Evolutionary conservation across 1,140 invertebrate genomes (phyloP).

Genomic region (Bombus balteatus): DNA sequence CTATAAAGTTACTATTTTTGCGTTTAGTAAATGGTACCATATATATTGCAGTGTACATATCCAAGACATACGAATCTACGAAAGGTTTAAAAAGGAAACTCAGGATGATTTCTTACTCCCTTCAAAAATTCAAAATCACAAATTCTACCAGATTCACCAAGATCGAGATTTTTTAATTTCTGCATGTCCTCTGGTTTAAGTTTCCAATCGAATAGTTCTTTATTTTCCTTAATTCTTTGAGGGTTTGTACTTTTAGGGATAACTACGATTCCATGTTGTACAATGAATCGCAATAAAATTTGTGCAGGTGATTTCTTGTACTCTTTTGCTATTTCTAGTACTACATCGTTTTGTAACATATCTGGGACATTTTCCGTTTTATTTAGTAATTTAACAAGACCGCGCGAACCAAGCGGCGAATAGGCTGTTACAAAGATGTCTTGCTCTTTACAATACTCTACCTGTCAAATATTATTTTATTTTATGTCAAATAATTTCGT

Average conservation of each 20-base stretch:
- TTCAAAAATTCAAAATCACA: constrained; percentile 86
- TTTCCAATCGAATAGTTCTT: constrained; percentile 81
- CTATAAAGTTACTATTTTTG: background rate
- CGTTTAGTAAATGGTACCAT: background rate
- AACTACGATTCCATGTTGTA: constrained; percentile 84
- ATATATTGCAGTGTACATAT: background rate
- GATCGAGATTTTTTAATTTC: constrained; percentile 81
- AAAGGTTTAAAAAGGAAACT: constrained; percentile 75
- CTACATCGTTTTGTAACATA: constrained; percentile 86
- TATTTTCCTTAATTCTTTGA: constrained; percentile 84
- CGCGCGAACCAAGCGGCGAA: constrained; percentile 86
- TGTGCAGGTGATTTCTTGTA: constrained; percentile 85
- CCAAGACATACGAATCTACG: background rate
- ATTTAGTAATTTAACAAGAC: constrained; percentile 81
- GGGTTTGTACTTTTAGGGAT: constrained; percentile 86
- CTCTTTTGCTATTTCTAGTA: constrained; percentile 86
- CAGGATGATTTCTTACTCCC: constrained; percentile 85
- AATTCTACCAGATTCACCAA: constrained; percentile 84
- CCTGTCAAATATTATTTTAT: constrained; percentile 64
- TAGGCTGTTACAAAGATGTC: constrained; percentile 85
- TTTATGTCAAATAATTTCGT: constrained; percentile 24
- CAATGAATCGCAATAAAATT: constrained; percentile 84
- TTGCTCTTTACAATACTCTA: constrained; percentile 84
- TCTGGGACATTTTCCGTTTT: constrained; percentile 84
- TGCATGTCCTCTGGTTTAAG: constrained; percentile 76